Base-by-base conservation (phyloP, 1,140 invertebrate genomes). In the Neuroterus valhalla region DNA sequence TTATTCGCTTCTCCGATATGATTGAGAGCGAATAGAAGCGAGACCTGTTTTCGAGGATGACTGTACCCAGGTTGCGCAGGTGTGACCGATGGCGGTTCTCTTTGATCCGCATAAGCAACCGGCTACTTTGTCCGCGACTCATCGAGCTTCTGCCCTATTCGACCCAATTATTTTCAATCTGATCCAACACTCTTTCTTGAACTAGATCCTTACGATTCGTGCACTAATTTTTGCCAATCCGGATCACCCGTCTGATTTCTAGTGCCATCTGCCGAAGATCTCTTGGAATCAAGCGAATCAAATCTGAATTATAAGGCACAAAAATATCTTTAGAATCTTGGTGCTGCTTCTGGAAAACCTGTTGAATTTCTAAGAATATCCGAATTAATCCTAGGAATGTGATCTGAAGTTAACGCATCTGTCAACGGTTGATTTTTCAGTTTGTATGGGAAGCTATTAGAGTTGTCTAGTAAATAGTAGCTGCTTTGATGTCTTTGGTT, bases 41-140 rank as follows among this genome's bases (percentile, higher is more conserved):
- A 68, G 48, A 50, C 42, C 45, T 50, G 26, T 38, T 71, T 50
- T 71, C 52, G 66, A 26, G 21, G 21, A 38, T 6, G 83, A 87
- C 82, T 87, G 85, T 88, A 87, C 86, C 19, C 73, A 76, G 78
- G 83, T 84, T 87, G 84, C 81, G 86, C 87, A 88, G 87, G 87
- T 88, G 86, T 88, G 85, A 88, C 87, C 85, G 85, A 87, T 87
- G 86, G 85, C 87, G 86, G 87, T 78, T 70, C 78, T 79, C 87
- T 88, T 88, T 88, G 85, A 88, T 88, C 86, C 81, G 81, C 66
- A 83, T 78, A 77, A 80, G 84, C 85, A 76, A 71, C 78, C 79
- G 78, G 81, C 82, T 85, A 86, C 85, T 87, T 87, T 87, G 86
- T 88, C 84, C 81, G 73, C 79, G 78, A 78, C 77, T 78, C 79